Percentiles rank a stretch among this genome's conserved stretches.
These are phyloP conservation scores for Hylia prasina DNA, from an alignment of 2,113 vertebrate genomes.

Conservation along the genomic window DNA sequence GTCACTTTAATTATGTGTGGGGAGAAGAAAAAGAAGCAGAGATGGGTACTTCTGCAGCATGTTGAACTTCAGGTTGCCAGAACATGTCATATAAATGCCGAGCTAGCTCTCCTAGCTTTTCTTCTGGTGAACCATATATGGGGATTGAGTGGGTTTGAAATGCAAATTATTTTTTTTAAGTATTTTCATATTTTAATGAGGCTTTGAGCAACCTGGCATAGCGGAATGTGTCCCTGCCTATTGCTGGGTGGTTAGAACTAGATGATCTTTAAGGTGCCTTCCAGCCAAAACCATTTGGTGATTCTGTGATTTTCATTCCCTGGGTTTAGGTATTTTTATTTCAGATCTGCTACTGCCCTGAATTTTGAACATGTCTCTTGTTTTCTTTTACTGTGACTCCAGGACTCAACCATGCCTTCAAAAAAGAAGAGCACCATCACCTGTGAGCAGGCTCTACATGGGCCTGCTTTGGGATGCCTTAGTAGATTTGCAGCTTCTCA, in stretches of 20 bases:
- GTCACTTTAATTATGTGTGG: not conserved
- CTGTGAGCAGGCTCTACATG: not conserved
- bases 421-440: not conserved
- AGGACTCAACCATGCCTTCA: not conserved
- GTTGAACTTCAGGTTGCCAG: not conserved
- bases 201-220: not conserved
- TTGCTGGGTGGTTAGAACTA: not conserved
- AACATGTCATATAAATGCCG: not conserved
- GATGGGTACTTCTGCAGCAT: not conserved
- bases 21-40: not conserved
- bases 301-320: not conserved
- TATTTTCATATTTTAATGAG: not conserved
- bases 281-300: not conserved
- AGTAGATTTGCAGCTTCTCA: not conserved
- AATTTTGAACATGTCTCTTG: not conserved
- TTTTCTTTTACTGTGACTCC: not conserved
- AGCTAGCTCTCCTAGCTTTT: not conserved
- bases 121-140: not conserved
- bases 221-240: not conserved
- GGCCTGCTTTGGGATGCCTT: accelerated
- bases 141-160: not conserved
- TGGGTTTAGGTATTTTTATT: not conserved
- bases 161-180: not conserved
- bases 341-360: not conserved
- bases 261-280: not conserved